Conservation (phyloP, 2,113 vertebrate genomes). For the Gobio gobio region DNA sequence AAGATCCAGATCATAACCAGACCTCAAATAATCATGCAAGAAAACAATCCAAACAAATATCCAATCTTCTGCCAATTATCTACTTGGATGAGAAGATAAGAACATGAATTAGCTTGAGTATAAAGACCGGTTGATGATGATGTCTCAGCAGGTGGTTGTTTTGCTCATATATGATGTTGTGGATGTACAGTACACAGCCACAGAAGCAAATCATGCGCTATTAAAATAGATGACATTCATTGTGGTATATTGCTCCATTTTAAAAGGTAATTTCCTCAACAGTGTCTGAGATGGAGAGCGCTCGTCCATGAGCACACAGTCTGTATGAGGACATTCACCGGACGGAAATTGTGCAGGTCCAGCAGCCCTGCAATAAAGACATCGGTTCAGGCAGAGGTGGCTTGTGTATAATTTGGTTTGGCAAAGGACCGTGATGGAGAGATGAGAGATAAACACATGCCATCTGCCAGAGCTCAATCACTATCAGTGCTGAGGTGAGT, state of each 20-base stretch:
- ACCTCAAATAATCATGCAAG: not conserved
- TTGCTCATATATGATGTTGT: not conserved
- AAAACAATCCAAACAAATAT: not conserved
- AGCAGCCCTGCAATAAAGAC: slow-evolving; percentile 19
- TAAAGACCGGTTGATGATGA: not conserved
- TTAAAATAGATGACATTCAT: not conserved
- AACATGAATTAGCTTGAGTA: not conserved
- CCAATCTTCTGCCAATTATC: not conserved
- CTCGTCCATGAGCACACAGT: not conserved
- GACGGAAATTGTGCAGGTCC: not conserved
- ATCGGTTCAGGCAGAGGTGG: slow-evolving; percentile 12
- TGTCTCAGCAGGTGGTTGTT: not conserved
- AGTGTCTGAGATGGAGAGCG: not conserved
- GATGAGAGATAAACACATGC: slow-evolving; percentile 20
- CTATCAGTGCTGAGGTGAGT: not conserved
- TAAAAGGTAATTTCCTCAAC: not conserved
- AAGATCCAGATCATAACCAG: not conserved
- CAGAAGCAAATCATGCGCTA: not conserved
- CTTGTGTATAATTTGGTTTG: slow-evolving; percentile 25
- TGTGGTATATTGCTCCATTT: not conserved
- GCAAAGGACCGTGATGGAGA: not conserved
- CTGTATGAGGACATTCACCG: not conserved
- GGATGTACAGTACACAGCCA: not conserved
- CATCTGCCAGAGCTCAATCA: not conserved
- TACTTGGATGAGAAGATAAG: not conserved